These are phyloP conservation scores for Cydia splendana DNA, from an alignment of 1,140 invertebrate species.

Conservation along the genomic window DNA sequence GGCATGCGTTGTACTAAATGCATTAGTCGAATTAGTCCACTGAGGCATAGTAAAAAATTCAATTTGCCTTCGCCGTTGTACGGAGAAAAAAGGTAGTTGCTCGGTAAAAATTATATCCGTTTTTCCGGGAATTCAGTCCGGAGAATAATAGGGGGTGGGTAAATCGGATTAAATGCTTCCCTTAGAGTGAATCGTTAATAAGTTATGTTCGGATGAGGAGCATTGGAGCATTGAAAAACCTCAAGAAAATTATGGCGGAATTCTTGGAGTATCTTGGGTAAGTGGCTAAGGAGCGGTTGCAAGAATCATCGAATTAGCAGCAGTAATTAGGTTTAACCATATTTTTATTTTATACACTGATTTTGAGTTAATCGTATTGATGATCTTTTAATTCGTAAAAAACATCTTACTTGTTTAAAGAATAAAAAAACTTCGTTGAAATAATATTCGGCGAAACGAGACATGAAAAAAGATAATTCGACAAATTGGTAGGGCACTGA, in stretches of 20 bases:
- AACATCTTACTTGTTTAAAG: too few relatives aligned
- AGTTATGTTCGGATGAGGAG: constrained; percentile 37
- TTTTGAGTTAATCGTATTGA: too few relatives aligned
- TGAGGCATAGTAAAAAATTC: constrained; percentile 74
- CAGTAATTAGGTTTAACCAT: too few relatives aligned
- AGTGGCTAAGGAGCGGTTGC: too few relatives aligned
- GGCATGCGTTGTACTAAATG: constrained; percentile 66
- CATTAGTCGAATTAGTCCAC: constrained; percentile 74
- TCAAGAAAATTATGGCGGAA: background rate
- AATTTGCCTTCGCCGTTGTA: constrained; percentile 68
- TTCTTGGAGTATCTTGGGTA: too few relatives aligned
- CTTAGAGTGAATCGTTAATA: constrained; percentile 55
- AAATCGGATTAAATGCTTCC: constrained; percentile 69
- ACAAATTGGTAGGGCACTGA: too few relatives aligned
- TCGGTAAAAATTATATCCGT: constrained; percentile 73
- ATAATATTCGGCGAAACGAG: too few relatives aligned
- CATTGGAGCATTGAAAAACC: background rate
- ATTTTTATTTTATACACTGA: too few relatives aligned
- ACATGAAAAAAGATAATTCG: too few relatives aligned
- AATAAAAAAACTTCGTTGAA: too few relatives aligned
- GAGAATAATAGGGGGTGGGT: constrained; percentile 57
- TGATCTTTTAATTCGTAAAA: too few relatives aligned
- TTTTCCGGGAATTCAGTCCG: constrained; percentile 55
- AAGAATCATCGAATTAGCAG: too few relatives aligned
- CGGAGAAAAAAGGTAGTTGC: constrained; percentile 59